These are phyloP conservation scores for Drosophila paranaensis DNA, from an alignment of 2,888 invertebrate genomes.

Conservation along the genomic window DNA sequence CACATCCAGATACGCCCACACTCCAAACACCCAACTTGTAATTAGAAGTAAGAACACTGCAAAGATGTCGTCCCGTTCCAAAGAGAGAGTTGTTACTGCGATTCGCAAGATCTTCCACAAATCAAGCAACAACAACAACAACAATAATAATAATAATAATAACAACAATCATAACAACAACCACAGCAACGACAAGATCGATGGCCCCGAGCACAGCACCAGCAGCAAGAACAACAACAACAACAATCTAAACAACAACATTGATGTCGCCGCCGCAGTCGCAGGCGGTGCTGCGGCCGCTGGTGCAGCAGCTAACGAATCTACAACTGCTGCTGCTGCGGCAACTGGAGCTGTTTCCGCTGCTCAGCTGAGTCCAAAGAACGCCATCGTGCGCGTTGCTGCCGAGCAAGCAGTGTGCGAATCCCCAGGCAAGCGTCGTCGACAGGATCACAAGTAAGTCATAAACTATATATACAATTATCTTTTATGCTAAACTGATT, in stretches of 20 bases:
- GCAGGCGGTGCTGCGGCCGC: conserved; percentile 19
- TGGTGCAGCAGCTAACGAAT: conserved; percentile 83
- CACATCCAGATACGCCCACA: background rate
- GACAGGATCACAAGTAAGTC: conserved; percentile 79
- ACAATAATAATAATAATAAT: conserved; percentile 86
- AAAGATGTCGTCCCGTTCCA: conserved; percentile 91
- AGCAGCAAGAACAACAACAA: conserved; percentile 69
- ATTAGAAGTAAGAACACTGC: conserved; percentile 27
- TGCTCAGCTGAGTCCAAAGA: conserved; percentile 44
- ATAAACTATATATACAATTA: background rate
- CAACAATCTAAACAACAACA: conserved; percentile 37
- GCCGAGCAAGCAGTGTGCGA: conserved; percentile 65
- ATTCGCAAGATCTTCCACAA: conserved; percentile 91
- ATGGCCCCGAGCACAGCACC: conserved; percentile 85
- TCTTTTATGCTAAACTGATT: no score
- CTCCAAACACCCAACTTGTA: conserved; percentile 12
- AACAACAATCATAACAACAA: conserved; percentile 85
- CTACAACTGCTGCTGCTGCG: conserved; percentile 8
- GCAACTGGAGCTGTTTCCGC: conserved; percentile 26
- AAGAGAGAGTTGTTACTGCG: conserved; percentile 92
- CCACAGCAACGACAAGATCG: conserved; percentile 87
- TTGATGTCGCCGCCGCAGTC: conserved; percentile 37
- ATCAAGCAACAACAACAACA: conserved; percentile 86
- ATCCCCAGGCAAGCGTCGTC: conserved; percentile 80
- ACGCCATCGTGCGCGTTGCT: conserved; percentile 63